Percentiles rank a stretch among this genome's conserved stretches.
These are phyloP conservation scores for Plecotus auritus DNA, from an alignment of 2,113 vertebrate genomes.

Conservation along the genomic window DNA sequence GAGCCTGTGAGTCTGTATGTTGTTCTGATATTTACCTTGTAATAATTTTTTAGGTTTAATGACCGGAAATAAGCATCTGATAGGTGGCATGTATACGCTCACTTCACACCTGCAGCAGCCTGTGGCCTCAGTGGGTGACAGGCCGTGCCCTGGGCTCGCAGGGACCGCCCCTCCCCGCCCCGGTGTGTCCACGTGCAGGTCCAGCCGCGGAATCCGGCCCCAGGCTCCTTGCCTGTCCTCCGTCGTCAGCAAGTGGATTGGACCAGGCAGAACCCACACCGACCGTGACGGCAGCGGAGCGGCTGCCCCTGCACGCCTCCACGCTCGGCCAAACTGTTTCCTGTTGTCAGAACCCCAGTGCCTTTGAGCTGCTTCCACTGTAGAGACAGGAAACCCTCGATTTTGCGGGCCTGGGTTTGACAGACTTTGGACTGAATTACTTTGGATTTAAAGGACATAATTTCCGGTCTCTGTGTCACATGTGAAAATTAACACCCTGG, in stretches of 20 bases:
- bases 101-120: rapidly evolving
- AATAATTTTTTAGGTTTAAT: background rate
- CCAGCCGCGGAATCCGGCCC: no score
- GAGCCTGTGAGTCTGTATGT: background rate
- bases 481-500: no score
- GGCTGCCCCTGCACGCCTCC: background rate
- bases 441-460: no score
- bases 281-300: background rate
- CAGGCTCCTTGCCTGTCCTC: no score
- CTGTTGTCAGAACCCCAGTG: background rate
- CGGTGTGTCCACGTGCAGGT: no score
- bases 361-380: background rate
- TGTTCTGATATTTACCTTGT: background rate
- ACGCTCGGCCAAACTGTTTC: background rate
- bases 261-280: background rate
- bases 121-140: background rate
- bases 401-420: no score
- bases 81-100: background rate
- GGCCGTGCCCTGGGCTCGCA: background rate
- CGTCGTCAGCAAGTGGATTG: no score
- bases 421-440: no score
- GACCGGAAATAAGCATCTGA: background rate
- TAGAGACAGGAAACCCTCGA: no score
- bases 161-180: no score
- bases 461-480: no score